Conservation (phyloP, 2,113 vertebrate species). For the Oreochromis aureus region DNA sequence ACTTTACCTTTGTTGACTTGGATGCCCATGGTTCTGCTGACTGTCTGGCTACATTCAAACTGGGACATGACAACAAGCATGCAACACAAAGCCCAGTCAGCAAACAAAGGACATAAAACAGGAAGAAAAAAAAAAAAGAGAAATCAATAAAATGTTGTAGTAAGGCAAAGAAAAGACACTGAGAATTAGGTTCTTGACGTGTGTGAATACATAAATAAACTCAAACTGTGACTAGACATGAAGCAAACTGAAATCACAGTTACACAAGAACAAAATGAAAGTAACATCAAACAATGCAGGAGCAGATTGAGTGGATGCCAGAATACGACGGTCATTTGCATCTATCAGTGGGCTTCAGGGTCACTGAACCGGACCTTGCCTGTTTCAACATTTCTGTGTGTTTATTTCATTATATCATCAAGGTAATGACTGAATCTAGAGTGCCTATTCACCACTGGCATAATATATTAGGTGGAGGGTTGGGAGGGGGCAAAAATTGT, state of each 20-base stretch:
- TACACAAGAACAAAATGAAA: conserved; percentile 10
- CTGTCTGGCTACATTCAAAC: conserved; percentile 76
- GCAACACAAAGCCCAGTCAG: conserved; percentile 59
- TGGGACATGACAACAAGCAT: conserved; percentile 69
- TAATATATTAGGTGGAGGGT: not conserved
- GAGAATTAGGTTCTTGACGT: not conserved
- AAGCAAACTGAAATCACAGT: conserved; percentile 31
- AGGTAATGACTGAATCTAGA: not conserved
- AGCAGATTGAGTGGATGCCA: conserved; percentile 58
- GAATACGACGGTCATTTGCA: not conserved
- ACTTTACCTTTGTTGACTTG: conserved; percentile 74
- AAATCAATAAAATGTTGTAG: conserved; percentile 42
- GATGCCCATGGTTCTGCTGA: conserved; percentile 66
- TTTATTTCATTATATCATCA: not conserved
- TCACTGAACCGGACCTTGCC: not conserved
- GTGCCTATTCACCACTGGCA: not conserved
- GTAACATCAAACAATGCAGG: not conserved
- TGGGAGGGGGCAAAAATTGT: not conserved
- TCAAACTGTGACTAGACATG: not conserved
- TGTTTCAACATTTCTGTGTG: not conserved
- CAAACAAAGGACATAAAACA: conserved; percentile 49
- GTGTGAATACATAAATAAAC: not conserved
- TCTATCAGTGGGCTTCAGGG: conserved; percentile 14
- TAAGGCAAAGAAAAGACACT: conserved; percentile 26
- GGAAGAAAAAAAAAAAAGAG: not conserved